Evolutionary conservation across 2,797 vertebrate species (phyloP).

Genomic region (Falco peregrinus): DNA sequence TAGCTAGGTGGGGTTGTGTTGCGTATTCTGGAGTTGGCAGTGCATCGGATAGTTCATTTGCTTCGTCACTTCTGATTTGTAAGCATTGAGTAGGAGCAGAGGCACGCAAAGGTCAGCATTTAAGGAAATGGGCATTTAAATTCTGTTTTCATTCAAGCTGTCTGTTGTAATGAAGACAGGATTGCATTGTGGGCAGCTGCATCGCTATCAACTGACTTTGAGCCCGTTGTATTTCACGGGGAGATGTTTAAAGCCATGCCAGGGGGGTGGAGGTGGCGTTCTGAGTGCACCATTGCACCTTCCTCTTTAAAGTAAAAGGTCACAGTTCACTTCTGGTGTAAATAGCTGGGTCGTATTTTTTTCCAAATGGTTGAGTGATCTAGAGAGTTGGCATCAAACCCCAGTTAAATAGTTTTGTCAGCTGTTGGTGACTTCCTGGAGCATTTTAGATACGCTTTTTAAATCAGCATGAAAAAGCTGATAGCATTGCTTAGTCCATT

Average conservation of each 20-base stretch:
- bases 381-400: neutral
- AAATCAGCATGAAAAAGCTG: constrained; percentile 6
- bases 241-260: neutral
- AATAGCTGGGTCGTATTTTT: constrained; percentile 13
- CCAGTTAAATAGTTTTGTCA: constrained; percentile 8
- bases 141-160: neutral
- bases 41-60: rapidly evolving
- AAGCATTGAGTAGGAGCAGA: neutral
- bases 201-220: rapidly evolving
- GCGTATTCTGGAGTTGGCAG: neutral
- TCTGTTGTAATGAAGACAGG: neutral
- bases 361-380: constrained; percentile 26
- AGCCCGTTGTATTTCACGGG: rapidly evolving
- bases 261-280: neutral
- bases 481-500: neutral
- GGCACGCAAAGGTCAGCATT: neutral
- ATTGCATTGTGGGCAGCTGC: neutral
- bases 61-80: neutral
- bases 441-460: neutral
- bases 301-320: constrained; percentile 8
- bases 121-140: neutral
- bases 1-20: neutral
- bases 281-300: neutral
- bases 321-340: constrained; percentile 30
- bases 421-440: constrained; percentile 31